These are phyloP conservation scores for Caenorhabditis latens DNA, from an alignment of 1,140 invertebrate genomes.

Conservation along the genomic window DNA sequence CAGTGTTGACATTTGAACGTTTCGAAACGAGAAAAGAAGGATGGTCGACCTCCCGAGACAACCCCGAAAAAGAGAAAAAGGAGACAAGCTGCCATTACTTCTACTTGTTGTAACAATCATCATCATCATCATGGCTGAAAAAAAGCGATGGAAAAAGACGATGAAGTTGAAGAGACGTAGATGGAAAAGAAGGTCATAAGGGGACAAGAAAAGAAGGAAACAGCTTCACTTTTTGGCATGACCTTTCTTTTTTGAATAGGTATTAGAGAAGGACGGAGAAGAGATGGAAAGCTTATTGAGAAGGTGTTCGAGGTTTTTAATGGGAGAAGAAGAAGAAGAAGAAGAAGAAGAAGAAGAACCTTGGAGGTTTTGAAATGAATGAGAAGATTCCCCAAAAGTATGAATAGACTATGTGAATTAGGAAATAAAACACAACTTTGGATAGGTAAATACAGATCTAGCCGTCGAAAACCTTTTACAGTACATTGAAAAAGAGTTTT, in stretches of 20 bases:
- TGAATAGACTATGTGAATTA: background rate
- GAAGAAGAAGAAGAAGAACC: conserved; percentile 36
- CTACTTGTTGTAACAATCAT: conserved; percentile 39
- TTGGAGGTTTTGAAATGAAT: background rate
- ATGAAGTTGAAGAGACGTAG: background rate
- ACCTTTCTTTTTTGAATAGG: conserved; percentile 31
- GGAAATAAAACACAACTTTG: background rate
- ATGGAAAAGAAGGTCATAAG: conserved; percentile 33
- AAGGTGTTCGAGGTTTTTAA: conserved; percentile 19
- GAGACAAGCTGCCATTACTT: background rate
- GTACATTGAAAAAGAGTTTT: no score
- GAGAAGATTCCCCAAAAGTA: background rate
- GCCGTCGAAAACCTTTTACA: no score
- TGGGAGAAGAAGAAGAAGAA: background rate
- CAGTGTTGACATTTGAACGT: conserved; percentile 50
- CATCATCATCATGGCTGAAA: conserved; percentile 6
- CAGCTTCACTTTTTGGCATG: conserved; percentile 52
- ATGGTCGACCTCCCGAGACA: background rate
- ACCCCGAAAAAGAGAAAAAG: background rate
- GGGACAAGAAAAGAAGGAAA: background rate
- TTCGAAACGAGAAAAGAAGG: conserved; percentile 6
- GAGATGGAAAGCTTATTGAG: background rate
- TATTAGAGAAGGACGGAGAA: background rate
- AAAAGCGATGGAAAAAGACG: background rate
- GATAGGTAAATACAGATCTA: no score